Evolutionary conservation across 2,797 vertebrate species (phyloP).

Genomic region (Ciconia nigra): DNA sequence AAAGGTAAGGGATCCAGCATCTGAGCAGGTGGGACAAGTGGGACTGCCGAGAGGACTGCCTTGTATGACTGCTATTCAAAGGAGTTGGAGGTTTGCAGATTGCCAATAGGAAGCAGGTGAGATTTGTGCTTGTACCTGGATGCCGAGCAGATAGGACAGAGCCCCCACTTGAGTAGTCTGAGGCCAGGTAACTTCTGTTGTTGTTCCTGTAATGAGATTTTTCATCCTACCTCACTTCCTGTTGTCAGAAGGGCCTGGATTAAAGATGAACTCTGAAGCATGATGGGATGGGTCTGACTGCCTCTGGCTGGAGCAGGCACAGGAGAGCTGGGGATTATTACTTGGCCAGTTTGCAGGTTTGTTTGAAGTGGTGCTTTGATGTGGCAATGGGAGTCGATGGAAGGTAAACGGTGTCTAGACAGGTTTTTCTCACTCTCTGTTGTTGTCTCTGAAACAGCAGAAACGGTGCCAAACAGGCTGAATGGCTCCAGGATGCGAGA

Average conservation of each 20-base stretch:
- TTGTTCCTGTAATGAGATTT: neutral
- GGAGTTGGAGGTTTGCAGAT: neutral
- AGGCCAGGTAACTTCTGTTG: neutral
- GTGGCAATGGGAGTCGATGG: neutral
- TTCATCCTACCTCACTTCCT: neutral
- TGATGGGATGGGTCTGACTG: neutral
- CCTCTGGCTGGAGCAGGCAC: neutral
- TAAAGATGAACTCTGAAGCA: neutral
- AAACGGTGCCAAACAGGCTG: neutral
- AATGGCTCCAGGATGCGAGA: neutral
- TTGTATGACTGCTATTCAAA: neutral
- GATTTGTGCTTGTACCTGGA: neutral
- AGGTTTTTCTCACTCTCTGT: constrained; percentile 15
- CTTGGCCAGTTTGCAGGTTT: neutral
- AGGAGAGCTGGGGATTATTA: neutral
- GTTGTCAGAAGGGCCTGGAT: neutral
- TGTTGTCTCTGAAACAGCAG: constrained; percentile 35
- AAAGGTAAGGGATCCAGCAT: neutral
- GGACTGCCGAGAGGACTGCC: neutral
- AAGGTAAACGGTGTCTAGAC: neutral
- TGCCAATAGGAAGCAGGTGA: neutral
- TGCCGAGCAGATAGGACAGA: neutral
- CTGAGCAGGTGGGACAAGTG: neutral
- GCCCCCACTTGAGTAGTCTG: neutral
- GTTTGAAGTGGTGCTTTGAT: constrained; percentile 24